Conservation (phyloP, 2,797 vertebrate species). For the Enteromius radiatus region DNA sequence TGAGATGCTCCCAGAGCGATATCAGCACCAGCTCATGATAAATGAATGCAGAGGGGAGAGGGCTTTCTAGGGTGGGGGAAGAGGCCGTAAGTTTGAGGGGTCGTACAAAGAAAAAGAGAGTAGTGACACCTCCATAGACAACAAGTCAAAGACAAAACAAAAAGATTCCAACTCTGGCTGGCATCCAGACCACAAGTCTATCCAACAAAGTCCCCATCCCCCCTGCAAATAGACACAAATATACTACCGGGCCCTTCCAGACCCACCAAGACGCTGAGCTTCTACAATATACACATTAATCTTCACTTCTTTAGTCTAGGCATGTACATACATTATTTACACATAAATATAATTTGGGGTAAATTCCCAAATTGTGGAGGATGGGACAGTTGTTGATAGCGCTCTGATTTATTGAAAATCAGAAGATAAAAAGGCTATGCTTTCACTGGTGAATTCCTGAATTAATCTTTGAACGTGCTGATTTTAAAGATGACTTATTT, state of each 20-base stretch:
- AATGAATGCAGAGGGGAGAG: background rate
- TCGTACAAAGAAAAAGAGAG: slow-evolving; percentile 31
- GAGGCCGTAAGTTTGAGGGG: slow-evolving; percentile 18
- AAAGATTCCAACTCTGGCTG: slow-evolving; percentile 59
- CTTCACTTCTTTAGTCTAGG: slow-evolving; percentile 69
- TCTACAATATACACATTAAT: slow-evolving; percentile 61
- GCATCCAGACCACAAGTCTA: slow-evolving; percentile 70
- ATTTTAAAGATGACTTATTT: slow-evolving; percentile 13
- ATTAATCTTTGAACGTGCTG: background rate
- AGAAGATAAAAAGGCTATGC: background rate
- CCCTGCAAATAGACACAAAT: slow-evolving; percentile 46
- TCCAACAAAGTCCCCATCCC: slow-evolving; percentile 58
- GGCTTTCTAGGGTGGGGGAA: slow-evolving; percentile 23
- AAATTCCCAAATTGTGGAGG: slow-evolving; percentile 51
- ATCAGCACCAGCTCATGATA: slow-evolving; percentile 1
- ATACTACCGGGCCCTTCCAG: slow-evolving; percentile 47
- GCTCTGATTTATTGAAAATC: background rate
- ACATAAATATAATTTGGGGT: slow-evolving; percentile 64
- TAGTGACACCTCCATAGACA: slow-evolving; percentile 45
- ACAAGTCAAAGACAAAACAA: slow-evolving; percentile 62
- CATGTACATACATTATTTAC: slow-evolving; percentile 70
- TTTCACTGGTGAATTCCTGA: background rate
- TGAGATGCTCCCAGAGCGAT: background rate
- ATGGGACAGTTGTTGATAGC: slow-evolving; percentile 5
- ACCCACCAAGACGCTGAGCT: slow-evolving; percentile 77